Base-by-base conservation (phyloP, 2,113 vertebrate species). In the Scatophagus argus region DNA sequence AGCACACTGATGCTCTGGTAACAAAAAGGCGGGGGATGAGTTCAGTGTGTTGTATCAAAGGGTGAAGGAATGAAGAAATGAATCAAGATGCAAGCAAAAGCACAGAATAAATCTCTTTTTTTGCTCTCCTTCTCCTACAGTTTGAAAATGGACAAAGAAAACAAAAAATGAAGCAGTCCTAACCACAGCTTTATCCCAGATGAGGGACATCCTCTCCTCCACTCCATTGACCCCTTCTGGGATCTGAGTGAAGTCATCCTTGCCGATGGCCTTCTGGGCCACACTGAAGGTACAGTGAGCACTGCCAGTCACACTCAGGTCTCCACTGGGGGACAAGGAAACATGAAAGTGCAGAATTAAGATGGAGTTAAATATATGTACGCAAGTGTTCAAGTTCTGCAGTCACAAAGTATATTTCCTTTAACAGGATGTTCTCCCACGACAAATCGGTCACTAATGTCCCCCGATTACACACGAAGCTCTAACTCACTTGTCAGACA, bases 111-210 rank as follows among this genome's bases (percentile, higher is more conserved):
- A 0, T 1, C 23, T 41, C 49, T 59, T 0, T 39, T 39, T 75
- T 49, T 23, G 25, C 43, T 34, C 3, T 39, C 16, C n/a, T 21
- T 34, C 52, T 54, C 64, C 19, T 44, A n/a, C 63, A 56, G 21
- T 43, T 47, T 17, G 19, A 73, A 60, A 65, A 55, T 3, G 17
- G 2, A 10, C 3, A 21, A 62, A 14, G 1, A 29, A 43, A 16
- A 21, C 19, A 21, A 9, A 27, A 66, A 51, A 8, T 3, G 1
- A 41, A 59, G 17, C n/a, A 25, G 5, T 77, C 16, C 97, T 96
- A 92, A 99, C 98, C 98, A 99, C 98, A 39, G 97, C 97, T 88
- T 99, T 99, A 89, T 99, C 98, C 98, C 98, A 99, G 92, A 99
- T 97, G 85, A 99, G 86, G 31, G 95, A 93, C 98, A 99, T 99